Base-by-base conservation (phyloP, 2,113 vertebrate genomes). In the Dolichotis patagonum region DNA sequence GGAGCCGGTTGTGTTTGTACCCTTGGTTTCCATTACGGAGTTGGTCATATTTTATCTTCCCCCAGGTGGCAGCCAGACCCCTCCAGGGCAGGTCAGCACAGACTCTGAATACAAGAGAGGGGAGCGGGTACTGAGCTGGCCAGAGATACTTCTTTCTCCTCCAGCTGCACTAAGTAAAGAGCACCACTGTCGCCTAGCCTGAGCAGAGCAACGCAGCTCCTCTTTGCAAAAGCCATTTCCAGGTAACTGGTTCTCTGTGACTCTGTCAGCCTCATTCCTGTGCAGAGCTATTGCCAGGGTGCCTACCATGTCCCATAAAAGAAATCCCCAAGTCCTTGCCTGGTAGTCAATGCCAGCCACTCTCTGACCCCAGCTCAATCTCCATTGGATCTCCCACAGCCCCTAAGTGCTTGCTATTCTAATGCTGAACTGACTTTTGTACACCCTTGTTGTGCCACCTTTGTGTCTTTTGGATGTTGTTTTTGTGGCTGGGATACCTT, bases 1-100 rank as follows among this genome's bases (percentile, higher is more conserved):
- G 43, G 94, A 95, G 82, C 58, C 35, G 60, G 77, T n/a, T 77
- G 41, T 0, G 0, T 38, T n/a, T 58, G 58, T 85, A 73, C 9
- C 32, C 75, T 26, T 67, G 43, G 85, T 69, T 92, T 91, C 89
- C 65, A 84, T 94, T 90, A 88, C 88, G 5, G 28, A 86, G 32
- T 54, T 35, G 84, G 49, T 88, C 71, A 58, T 94, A 90, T 85
- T 96, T 96, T 94, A 94, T 95, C 85, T 95, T 95, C 65, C 54
- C 43, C 82, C 91, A 92, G 82, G 85, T 87, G 56, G 85, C 90
- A 97, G 88, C 90, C 56, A 56, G 81, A 84, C 83, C 91, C 88
- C 67, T 96, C 58, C 63, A 83, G 86, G 83, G 85, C 73, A 88
- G 91, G 84, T 69, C 81, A 71, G 58, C 35, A 46, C 49, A 81